Evolutionary conservation across 2,113 vertebrate species (phyloP), one percentile per base, ranked within the genome.

Genomic region (Catagonus wagneri): DNA sequence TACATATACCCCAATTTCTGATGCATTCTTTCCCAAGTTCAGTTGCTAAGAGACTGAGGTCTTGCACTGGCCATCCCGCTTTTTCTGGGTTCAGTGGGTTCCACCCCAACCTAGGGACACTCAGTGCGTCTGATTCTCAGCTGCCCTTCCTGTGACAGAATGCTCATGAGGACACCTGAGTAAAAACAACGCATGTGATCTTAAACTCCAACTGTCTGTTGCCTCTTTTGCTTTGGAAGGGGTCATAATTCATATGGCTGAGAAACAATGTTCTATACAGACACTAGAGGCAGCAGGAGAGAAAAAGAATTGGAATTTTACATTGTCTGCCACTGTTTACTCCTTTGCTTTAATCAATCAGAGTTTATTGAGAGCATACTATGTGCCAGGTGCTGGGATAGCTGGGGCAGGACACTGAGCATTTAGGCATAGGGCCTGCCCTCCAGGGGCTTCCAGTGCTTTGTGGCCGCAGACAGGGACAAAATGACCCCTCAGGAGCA

Each of bases 161-260:
- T 69, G 52, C 54, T 83, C 56, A 14, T 34, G 29, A 79, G 79
- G 69, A 89, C 54, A 71, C 39, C 63, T 27, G 78, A 63, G 71
- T 79, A 61, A 89, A 93, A 95, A 61, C 56, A 89, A 83, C 66
- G 86, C 39, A 39, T 23, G 27, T 71, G 44, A 56, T 56, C 52
- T 63, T 44, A 93, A 79, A 69, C 78, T 36, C 84, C 22, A 34
- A 34, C 63, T 78, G 20, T 34, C 84, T 63, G 13, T 23, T 76
- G 78, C 22, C 54, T 84, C 56, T 95, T 83, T 69, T 89, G 84
- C 52, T 58, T 71, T 60, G 52, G 39, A 54, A 7, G 44, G 56
- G 23, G n/a, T 71, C n/a, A 79, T 93, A 63, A 89, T 63, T 63
- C 54, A 61, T 44, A 63, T 78, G n/a, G 22, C 61, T 89, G 32